Percentiles rank a stretch among this genome's conserved stretches.
Evolutionary conservation across 2,888 invertebrate species (phyloP).

Genomic region (Amblyteles armatorius): DNA sequence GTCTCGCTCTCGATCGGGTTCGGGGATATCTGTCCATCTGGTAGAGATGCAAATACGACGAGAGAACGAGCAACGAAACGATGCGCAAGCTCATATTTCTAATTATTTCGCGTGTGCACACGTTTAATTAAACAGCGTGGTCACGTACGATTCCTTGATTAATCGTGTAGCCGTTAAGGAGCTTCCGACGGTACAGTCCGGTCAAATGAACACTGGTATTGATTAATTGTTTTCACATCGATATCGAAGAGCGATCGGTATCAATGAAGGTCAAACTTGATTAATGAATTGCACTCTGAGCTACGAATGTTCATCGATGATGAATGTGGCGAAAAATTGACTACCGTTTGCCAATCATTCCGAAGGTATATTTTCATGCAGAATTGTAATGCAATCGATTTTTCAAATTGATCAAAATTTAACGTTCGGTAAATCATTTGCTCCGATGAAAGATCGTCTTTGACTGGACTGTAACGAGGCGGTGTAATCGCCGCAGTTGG

Average conservation of each 20-base stretch:
- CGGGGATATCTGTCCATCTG: conserved; percentile 71
- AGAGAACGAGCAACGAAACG: conserved; percentile 74
- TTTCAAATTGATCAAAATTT: neutral
- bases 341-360: neutral
- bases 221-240: conserved; percentile 30
- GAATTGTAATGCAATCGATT: neutral
- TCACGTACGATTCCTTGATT: conserved; percentile 75
- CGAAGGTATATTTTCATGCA: neutral
- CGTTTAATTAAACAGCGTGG: conserved; percentile 77
- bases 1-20: conserved; percentile 30
- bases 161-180: conserved; percentile 76
- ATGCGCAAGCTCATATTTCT: conserved; percentile 32
- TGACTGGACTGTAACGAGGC: neutral
- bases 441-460: neutral
- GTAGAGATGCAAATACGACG: conserved; percentile 73
- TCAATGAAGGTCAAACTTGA: neutral
- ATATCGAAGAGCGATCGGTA: conserved; percentile 22
- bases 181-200: conserved; percentile 6
- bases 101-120: conserved; percentile 70
- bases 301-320: neutral
- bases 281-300: neutral
- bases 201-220: neutral
- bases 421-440: neutral
- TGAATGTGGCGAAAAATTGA: neutral
- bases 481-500: neutral